A percentile compares a stretch with the other conserved stretches of the same genome.
These are phyloP conservation scores for Drosophila willistoni DNA, from an alignment of 1,140 invertebrate species.

Conservation along the genomic window DNA sequence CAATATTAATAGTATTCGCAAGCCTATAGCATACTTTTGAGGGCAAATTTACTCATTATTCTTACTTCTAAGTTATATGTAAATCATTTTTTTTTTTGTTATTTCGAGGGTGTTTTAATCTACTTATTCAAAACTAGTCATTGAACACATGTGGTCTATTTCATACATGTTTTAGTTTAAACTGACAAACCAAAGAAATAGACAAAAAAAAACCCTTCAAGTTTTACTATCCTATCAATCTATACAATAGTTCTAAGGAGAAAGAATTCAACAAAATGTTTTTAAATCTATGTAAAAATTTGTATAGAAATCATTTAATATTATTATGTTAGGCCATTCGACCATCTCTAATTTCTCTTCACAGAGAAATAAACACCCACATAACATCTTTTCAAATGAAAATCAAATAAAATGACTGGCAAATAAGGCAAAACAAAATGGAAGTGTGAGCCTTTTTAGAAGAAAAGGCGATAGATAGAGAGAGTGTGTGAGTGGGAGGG, in stretches of 20 bases:
- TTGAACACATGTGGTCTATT: too few species aligned
- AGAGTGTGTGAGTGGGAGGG: not conserved
- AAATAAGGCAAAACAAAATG: constrained; percentile 55
- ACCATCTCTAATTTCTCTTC: constrained; percentile 52
- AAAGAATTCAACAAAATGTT: not conserved
- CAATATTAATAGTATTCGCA: too few species aligned
- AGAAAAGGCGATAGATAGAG: not conserved
- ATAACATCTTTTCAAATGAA: constrained; percentile 31
- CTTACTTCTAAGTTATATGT: too few species aligned
- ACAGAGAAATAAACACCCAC: not conserved
- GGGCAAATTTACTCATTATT: too few species aligned
- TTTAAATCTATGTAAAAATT: not conserved
- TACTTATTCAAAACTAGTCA: too few species aligned
- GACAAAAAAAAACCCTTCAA: not conserved
- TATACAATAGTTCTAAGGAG: not conserved
- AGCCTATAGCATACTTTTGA: too few species aligned
- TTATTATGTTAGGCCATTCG: not conserved
- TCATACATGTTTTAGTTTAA: too few species aligned
- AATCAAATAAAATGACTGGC: constrained; percentile 77
- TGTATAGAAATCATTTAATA: not conserved
- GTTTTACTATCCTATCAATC: not conserved
- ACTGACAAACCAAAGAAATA: too few species aligned
- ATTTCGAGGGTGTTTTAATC: too few species aligned
- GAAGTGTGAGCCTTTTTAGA: constrained; percentile 19
- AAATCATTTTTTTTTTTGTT: too few species aligned